Conservation (phyloP, 2,888 invertebrate species). For the Epirrita christyi region DNA sequence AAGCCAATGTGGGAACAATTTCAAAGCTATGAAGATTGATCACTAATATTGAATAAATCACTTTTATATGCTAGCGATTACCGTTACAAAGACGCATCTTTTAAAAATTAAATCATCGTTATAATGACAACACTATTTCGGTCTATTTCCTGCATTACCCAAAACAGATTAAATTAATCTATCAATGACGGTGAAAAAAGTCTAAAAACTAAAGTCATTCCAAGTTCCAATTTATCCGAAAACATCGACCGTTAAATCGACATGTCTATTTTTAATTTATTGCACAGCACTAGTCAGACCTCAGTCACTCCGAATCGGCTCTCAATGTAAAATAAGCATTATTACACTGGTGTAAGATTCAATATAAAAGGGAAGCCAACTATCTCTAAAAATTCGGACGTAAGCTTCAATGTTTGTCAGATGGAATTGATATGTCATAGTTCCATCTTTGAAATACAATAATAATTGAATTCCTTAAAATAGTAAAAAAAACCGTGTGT, state of each 20-base stretch:
- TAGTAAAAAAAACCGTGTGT: too few relatives aligned
- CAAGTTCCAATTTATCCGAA: slow-evolving; percentile 40
- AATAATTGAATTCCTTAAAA: too few relatives aligned
- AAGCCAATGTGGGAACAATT: neutral
- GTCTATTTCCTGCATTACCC: neutral
- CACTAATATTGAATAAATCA: neutral
- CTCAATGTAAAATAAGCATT: slow-evolving; percentile 7
- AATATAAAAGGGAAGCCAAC: too few relatives aligned
- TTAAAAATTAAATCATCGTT: neutral
- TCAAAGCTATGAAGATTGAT: neutral
- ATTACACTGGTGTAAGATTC: neutral
- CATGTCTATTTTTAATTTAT: slow-evolving; percentile 56
- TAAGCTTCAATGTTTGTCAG: too few relatives aligned
- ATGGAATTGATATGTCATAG: too few relatives aligned
- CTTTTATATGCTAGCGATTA: neutral
- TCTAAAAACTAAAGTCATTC: slow-evolving; percentile 39
- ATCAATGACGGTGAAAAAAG: slow-evolving; percentile 41
- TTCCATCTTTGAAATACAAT: too few relatives aligned
- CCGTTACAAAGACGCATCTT: neutral
- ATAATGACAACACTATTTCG: neutral
- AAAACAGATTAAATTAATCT: slow-evolving; percentile 24
- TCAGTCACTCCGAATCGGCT: neutral
- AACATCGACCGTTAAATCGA: slow-evolving; percentile 53
- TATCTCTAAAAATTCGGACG: too few relatives aligned
- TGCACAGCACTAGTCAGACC: slow-evolving; percentile 28